phyloP scores from a whole-genome alignment of 2,888 invertebrate genomes.

The Stictocephala bisonia region DNA sequence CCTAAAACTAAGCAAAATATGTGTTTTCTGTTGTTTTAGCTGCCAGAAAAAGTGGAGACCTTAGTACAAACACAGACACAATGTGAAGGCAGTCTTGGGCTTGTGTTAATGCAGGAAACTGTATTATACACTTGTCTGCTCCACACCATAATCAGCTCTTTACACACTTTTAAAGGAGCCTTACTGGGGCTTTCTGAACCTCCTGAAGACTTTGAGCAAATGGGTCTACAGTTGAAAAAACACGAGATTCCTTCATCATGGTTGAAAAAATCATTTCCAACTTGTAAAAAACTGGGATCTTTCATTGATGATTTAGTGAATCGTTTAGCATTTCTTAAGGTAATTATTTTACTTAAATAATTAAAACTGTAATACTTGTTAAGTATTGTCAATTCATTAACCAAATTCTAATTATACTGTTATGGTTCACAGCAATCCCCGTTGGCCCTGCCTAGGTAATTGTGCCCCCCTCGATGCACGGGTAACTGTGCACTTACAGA shows the following conservation, averaged over 20 bases:
- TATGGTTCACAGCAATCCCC: neutral
- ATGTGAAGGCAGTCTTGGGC: constrained; percentile 79
- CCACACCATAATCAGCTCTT: constrained; percentile 73
- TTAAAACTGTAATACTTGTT: constrained; percentile 71
- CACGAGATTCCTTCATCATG: constrained; percentile 84
- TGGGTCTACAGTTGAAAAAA: constrained; percentile 76
- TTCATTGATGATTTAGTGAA: constrained; percentile 84
- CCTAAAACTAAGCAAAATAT: no score
- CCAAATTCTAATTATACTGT: neutral
- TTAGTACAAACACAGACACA: no score
- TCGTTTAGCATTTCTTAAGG: constrained; percentile 71
- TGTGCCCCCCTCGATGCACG: no score
- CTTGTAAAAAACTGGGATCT: constrained; percentile 84
- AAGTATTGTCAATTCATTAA: neutral
- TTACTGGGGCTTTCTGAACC: constrained; percentile 87
- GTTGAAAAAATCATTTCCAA: constrained; percentile 87
- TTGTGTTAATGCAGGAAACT: constrained; percentile 83
- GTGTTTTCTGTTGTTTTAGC: no score
- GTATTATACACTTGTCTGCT: constrained; percentile 76
- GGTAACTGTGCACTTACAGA: no score
- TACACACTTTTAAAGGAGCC: constrained; percentile 80
- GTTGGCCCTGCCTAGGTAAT: neutral
- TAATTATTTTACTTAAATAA: constrained; percentile 67
- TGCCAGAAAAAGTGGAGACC: no score
- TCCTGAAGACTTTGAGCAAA: constrained; percentile 83